Percentiles rank a stretch among this genome's conserved stretches.
Conservation (phyloP, 2,797 vertebrate species). For the Mus minutoides region DNA sequence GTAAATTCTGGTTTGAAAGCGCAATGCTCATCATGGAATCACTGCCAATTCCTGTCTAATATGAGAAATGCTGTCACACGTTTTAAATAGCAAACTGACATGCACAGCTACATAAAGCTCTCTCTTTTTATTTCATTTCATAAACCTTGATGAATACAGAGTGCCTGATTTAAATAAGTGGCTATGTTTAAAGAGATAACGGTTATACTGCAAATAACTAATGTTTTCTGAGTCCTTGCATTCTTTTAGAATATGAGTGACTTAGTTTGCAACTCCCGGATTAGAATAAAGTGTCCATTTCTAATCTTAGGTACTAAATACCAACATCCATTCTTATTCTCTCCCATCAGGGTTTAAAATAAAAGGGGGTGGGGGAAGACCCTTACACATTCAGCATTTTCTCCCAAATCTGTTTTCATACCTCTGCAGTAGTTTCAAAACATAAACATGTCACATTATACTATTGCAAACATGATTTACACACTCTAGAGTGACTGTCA, state of each 20-base stretch:
- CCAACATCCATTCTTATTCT: conserved; percentile 79
- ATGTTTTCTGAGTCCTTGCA: conserved; percentile 79
- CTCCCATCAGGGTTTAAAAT: conserved; percentile 55
- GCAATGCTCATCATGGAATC: conserved; percentile 80
- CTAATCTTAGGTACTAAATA: conserved; percentile 81
- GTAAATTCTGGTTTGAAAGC: conserved; percentile 67
- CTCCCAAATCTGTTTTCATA: conserved; percentile 65
- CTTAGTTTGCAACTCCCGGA: conserved; percentile 78
- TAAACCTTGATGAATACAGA: conserved; percentile 81
- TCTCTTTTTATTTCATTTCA: conserved; percentile 79
- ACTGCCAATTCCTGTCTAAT: conserved; percentile 68
- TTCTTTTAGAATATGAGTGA: conserved; percentile 82
- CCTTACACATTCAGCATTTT: conserved; percentile 75
- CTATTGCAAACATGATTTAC: conserved; percentile 72
- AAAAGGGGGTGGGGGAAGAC: conserved; percentile 59
- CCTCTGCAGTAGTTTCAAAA: conserved; percentile 68
- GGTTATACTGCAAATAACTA: conserved; percentile 77
- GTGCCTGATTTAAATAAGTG: conserved; percentile 83
- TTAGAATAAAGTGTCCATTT: conserved; percentile 73
- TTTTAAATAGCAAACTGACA: conserved; percentile 82
- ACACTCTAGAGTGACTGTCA: conserved; percentile 41
- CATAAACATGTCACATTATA: conserved; percentile 70
- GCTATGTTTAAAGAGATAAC: conserved; percentile 76
- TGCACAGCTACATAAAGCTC: conserved; percentile 82
- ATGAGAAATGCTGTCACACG: conserved; percentile 71